phyloP scores from a whole-genome alignment of 2,888 invertebrate species.

The Polyommatus iphigenia region DNA sequence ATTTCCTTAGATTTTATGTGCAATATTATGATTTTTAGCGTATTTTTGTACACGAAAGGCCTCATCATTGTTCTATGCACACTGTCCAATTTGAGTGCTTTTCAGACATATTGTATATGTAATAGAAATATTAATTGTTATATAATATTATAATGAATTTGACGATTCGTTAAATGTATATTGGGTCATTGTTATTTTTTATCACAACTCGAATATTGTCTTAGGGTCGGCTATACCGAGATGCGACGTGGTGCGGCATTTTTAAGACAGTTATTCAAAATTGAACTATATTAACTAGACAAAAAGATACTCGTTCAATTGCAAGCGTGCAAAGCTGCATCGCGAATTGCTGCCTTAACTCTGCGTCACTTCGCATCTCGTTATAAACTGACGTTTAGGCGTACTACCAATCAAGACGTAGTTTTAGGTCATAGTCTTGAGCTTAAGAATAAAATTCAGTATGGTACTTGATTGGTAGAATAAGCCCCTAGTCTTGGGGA shows the following conservation, averaged over 20 bases:
- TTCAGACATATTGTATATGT: conserved; percentile 7
- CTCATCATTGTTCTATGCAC: background rate
- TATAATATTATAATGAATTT: conserved; percentile 1
- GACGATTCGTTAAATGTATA: background rate
- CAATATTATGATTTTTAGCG: conserved; percentile 26
- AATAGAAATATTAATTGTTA: conserved; percentile 28
- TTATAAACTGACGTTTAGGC: background rate
- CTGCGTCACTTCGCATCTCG: background rate
- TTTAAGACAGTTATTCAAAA: background rate
- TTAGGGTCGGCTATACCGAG: background rate
- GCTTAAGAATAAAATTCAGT: background rate
- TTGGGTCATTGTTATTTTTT: conserved; percentile 21
- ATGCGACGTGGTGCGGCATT: background rate
- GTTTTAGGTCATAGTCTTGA: background rate
- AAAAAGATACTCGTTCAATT: background rate
- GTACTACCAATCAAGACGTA: background rate
- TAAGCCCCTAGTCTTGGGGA: background rate
- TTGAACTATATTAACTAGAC: background rate
- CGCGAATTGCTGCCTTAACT: background rate
- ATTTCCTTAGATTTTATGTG: conserved; percentile 7
- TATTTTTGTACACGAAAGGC: conserved; percentile 18
- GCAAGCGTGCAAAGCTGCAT: too few species aligned
- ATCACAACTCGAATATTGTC: background rate
- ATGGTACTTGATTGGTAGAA: background rate
- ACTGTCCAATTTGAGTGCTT: conserved; percentile 27